Evolutionary conservation across 2,113 vertebrate species (phyloP), one percentile per base, ranked within the genome.

Genomic region (Kryptolebias marmoratus): DNA sequence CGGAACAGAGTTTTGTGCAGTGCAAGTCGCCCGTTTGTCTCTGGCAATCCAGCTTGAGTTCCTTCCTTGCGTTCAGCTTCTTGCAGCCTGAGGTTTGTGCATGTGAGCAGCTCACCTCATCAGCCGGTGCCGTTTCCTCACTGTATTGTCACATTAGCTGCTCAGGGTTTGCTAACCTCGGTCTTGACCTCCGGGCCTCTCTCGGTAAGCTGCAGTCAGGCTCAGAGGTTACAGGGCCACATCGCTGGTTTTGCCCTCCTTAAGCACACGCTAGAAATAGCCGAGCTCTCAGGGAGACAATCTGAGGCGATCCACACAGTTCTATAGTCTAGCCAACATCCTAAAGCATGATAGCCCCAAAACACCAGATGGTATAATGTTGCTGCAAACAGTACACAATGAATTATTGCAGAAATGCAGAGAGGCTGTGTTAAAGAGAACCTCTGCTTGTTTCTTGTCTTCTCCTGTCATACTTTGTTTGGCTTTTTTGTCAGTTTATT

Each of bases 81-180:
- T 53, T 50, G 27, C 48, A 28, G 48, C 55, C 56, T 52, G 32
- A 67, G 42, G 75, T 73, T 69, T 27, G 31, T 12, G 36, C 49
- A 44, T 3, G 10, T n/a, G 1, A 53, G 16, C 39, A 13, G 15
- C 58, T 62, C 32, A 48, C 1, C 44, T 81, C 64, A 53, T 44
- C 5, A 11, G 14, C 13, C 53, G 66, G 61, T 81, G 79, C 31
- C 47, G 71, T 83, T 85, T 87, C 71, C 60, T 80, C 55, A 45
- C 22, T 22, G 22, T 13, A 0, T 18, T 82, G 62, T 80, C 64
- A 78, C 61, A 55, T 72, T 54, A 62, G 66, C 44, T 2, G 30
- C 27, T 52, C 28, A 30, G 58, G 74, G 57, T 63, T 9, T 31
- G 42, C 57, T 61, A 52, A 79, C 67, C 44, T 50, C 48, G 44